A percentile compares a stretch with the other conserved stretches of the same genome.
phyloP scores from a whole-genome alignment of 2,113 vertebrate species.

The Labeo catla region DNA sequence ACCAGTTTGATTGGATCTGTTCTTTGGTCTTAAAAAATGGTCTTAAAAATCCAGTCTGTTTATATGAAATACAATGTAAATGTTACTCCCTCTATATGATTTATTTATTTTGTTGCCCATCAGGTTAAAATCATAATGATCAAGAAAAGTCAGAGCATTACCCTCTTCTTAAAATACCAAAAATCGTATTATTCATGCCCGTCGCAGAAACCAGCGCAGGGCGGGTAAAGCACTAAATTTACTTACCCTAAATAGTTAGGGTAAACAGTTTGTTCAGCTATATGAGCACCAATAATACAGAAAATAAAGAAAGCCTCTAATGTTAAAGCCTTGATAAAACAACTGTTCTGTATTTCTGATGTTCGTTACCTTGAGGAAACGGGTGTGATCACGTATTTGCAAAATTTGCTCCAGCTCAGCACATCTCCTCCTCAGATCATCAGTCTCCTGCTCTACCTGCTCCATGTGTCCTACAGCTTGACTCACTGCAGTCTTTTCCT shows the following conservation, averaged over 20 bases:
- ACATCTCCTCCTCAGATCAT: slow-evolving; percentile 47
- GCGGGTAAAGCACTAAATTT: neutral
- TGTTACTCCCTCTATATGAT: neutral
- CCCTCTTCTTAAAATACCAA: too few relatives aligned
- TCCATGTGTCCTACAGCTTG: slow-evolving; percentile 38
- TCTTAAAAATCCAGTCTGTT: too few relatives aligned
- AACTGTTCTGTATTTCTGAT: too few relatives aligned
- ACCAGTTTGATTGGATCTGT: neutral
- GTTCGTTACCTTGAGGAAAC: neutral
- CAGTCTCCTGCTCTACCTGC: slow-evolving; percentile 45
- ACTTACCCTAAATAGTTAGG: neutral
- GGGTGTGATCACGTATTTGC: neutral
- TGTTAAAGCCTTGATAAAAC: too few relatives aligned
- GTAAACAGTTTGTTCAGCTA: neutral
- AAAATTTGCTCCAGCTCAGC: slow-evolving; percentile 46
- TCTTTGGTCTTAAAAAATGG: too few relatives aligned
- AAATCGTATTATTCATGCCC: neutral
- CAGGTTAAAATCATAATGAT: neutral
- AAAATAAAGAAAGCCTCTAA: neutral
- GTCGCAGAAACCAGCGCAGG: too few relatives aligned
- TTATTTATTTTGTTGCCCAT: too few relatives aligned
- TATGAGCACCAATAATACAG: neutral
- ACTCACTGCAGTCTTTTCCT: slow-evolving; percentile 21
- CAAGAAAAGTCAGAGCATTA: neutral
- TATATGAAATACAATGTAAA: too few relatives aligned